phyloP scores from a whole-genome alignment of 2,797 vertebrate genomes.

The Hafferia zeledoni region DNA sequence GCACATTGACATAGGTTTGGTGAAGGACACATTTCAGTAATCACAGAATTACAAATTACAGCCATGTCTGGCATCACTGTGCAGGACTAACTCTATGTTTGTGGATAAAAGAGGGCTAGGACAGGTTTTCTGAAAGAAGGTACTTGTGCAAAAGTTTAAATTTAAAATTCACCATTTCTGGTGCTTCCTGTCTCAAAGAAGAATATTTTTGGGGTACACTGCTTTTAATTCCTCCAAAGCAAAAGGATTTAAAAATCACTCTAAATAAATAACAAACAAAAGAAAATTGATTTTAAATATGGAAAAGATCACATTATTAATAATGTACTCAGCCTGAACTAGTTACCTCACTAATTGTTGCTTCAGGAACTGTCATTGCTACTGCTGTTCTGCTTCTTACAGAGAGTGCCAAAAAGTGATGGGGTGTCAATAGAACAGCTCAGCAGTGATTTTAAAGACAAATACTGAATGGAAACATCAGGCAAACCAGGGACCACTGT shows the following conservation, averaged over 20 bases:
- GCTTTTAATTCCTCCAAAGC: neutral
- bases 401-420: neutral
- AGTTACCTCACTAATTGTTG: neutral
- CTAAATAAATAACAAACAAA: neutral
- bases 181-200: neutral
- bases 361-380: neutral
- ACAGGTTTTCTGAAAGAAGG: neutral
- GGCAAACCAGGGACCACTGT: neutral
- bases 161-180: neutral
- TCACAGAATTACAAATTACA: neutral
- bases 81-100: neutral
- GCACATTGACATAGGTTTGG: neutral
- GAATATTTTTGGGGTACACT: neutral
- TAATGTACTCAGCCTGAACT: neutral
- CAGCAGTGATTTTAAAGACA: neutral
- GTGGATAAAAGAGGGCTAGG: neutral
- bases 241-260: neutral
- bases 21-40: neutral
- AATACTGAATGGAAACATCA: neutral
- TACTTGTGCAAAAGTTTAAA: neutral
- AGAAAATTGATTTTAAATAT: neutral
- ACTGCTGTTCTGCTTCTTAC: neutral
- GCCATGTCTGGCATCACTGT: neutral
- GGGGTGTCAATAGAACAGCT: neutral
- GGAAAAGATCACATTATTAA: neutral